These are phyloP conservation scores for Euphonia xanthogaster DNA, from an alignment of 2,797 vertebrate species.

Conservation along the genomic window DNA sequence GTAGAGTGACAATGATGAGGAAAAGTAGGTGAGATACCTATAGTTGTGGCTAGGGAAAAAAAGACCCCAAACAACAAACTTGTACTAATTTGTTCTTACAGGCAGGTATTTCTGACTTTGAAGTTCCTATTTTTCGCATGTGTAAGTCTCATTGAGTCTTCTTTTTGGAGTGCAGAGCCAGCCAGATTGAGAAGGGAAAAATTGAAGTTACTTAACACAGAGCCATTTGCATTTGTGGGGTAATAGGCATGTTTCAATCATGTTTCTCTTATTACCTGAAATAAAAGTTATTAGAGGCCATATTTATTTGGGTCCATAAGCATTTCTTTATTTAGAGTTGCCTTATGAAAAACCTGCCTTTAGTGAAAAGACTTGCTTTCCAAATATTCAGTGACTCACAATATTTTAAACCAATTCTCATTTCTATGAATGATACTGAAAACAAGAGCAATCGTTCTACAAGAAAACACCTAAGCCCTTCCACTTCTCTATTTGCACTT, in stretches of 20 bases:
- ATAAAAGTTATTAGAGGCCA: background rate
- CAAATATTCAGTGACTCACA: background rate
- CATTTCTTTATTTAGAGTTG: background rate
- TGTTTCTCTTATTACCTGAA: background rate
- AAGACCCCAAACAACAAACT: background rate
- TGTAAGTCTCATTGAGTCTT: conserved; percentile 11
- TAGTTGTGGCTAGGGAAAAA: background rate
- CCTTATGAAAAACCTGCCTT: background rate
- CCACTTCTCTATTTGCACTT: background rate
- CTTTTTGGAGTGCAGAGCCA: background rate
- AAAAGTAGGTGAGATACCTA: conserved; percentile 35
- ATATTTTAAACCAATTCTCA: background rate
- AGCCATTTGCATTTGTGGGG: background rate
- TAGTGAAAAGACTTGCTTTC: background rate
- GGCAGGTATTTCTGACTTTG: background rate
- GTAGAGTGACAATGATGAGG: conserved; percentile 58
- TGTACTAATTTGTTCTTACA: conserved; percentile 26
- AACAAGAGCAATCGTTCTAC: background rate
- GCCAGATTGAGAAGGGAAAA: background rate
- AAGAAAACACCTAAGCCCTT: background rate
- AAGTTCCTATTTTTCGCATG: background rate
- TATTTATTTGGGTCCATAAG: background rate
- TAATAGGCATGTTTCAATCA: background rate
- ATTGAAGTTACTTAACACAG: background rate
- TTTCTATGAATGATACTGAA: background rate